Percentiles rank a stretch among this genome's conserved stretches.
Evolutionary conservation across 2,888 invertebrate species (phyloP).

Genomic region (Drosophila anceps): DNA sequence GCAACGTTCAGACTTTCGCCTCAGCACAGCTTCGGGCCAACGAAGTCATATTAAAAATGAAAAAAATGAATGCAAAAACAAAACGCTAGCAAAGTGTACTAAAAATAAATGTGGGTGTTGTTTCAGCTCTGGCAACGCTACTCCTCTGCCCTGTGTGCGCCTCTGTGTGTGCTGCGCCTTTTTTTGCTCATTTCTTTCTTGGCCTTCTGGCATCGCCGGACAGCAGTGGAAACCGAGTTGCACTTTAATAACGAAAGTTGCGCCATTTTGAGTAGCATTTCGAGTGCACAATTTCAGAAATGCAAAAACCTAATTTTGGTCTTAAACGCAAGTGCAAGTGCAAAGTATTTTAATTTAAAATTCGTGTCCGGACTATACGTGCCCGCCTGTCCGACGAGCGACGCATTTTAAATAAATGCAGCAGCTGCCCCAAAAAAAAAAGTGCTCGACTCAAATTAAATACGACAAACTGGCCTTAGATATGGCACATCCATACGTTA

Average conservation of each 20-base stretch:
- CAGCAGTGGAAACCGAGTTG: constrained; percentile 49
- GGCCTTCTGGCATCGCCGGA: constrained; percentile 51
- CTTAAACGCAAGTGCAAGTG: constrained; percentile 58
- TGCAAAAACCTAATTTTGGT: constrained; percentile 68
- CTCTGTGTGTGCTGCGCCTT: background rate
- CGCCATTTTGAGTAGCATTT: constrained; percentile 50
- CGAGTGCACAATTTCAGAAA: constrained; percentile 50
- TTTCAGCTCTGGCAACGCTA: constrained; percentile 21
- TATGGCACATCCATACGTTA: constrained; percentile 12
- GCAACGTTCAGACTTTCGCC: constrained; percentile 62
- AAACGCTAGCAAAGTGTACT: constrained; percentile 11
- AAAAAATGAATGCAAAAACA: constrained; percentile 36
- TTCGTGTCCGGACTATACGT: constrained; percentile 59
- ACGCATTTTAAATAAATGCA: constrained; percentile 42
- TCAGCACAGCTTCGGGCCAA: constrained; percentile 41
- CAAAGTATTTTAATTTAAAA: constrained; percentile 75
- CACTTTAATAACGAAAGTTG: constrained; percentile 79
- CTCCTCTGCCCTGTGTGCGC: constrained; percentile 19
- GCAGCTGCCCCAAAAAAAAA: constrained; percentile 36
- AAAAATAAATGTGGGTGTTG: constrained; percentile 59
- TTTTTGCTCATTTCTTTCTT: constrained; percentile 27
- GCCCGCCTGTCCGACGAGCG: constrained; percentile 38
- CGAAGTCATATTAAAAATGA: constrained; percentile 73
- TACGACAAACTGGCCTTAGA: constrained; percentile 28
- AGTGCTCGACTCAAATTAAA: constrained; percentile 41